These are phyloP conservation scores for Xylota segnis DNA, from an alignment of 2,888 invertebrate species.

Conservation along the genomic window DNA sequence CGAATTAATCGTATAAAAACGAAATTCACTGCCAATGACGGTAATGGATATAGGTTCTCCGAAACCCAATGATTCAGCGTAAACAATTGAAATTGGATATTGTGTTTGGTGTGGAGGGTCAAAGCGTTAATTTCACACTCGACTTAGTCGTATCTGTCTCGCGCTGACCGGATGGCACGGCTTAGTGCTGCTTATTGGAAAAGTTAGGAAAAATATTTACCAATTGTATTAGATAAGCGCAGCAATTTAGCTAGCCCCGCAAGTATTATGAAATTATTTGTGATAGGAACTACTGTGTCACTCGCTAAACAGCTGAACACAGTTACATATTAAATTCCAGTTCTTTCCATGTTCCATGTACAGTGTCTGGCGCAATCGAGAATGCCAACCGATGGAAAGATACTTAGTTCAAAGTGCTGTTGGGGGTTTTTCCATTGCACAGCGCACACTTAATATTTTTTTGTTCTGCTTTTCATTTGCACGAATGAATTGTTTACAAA, in stretches of 20 bases:
- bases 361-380: not conserved
- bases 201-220: not conserved
- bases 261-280: not conserved
- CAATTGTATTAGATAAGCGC: not conserved
- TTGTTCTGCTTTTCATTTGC: not conserved
- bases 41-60: not conserved
- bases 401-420: not conserved
- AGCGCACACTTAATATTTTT: not conserved
- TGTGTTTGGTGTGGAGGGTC: not conserved
- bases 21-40: not conserved
- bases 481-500: slow-evolving; percentile 1
- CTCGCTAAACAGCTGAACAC: not conserved
- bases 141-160: not conserved
- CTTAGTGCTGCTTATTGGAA: not conserved
- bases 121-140: not conserved
- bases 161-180: not conserved
- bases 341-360: not conserved
- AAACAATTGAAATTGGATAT: slow-evolving; percentile 15
- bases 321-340: not conserved
- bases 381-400: slow-evolving; percentile 5
- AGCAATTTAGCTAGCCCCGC: not conserved
- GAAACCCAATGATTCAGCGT: slow-evolving; percentile 3
- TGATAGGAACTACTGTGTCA: not conserved
- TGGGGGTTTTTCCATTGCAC: not conserved
- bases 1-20: not conserved